Percentiles rank a stretch among this genome's conserved stretches.
Conservation (phyloP, 2,113 vertebrate species). For the Microcebus jonahi region DNA sequence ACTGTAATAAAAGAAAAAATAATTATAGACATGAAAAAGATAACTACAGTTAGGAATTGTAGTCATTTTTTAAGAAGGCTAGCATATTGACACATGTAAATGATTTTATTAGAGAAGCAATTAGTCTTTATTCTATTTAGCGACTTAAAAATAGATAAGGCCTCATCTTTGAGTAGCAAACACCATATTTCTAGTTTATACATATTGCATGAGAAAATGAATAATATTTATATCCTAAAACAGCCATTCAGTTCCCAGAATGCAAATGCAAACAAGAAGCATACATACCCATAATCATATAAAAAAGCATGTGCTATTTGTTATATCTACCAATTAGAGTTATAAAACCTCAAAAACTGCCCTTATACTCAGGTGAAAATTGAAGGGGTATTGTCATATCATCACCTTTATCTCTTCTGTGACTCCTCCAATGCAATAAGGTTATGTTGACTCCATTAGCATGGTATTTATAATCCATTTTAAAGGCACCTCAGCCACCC, state of each 20-base stretch:
- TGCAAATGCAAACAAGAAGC: not conserved
- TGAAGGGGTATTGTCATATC: not conserved
- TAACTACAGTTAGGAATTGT: not conserved
- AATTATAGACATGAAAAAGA: not conserved
- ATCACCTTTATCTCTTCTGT: not conserved
- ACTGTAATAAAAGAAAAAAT: not conserved
- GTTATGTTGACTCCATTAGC: not conserved
- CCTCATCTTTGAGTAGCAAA: not conserved
- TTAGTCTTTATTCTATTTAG: not conserved
- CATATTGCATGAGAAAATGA: not conserved
- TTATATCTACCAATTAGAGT: not conserved
- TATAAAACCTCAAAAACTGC: not conserved
- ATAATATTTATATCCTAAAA: not conserved
- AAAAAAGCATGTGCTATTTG: not conserved
- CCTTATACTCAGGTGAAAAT: not conserved
- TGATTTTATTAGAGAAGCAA: not conserved
- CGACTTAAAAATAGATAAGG: slow-evolving; percentile 23
- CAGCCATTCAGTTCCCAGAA: not conserved
- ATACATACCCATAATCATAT: not conserved
- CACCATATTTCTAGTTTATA: not conserved
- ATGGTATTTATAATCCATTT: not conserved
- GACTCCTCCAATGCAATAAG: not conserved
- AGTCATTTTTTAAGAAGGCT: not conserved
- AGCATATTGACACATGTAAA: not conserved
- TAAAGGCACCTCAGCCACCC: accelerated